Base-by-base conservation (phyloP, 2,113 vertebrate genomes). In the Cygnus atratus region DNA sequence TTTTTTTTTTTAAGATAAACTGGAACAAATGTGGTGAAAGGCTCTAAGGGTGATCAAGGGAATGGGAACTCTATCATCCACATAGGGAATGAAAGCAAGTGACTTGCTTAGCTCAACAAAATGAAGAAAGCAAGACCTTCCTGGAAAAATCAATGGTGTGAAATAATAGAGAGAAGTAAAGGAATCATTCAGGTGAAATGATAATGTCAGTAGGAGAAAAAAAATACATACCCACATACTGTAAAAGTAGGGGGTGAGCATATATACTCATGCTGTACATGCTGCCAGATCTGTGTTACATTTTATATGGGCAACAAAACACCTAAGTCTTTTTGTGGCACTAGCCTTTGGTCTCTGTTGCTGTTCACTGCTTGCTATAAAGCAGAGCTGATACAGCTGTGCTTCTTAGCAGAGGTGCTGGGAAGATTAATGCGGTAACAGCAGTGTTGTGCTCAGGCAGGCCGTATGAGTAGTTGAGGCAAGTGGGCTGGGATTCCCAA, bases 21-120 rank as follows among this genome's bases (percentile, higher is more conserved):
- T 55, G 65, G 65, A 96, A 87, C 81, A 94, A 65, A 89, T 92
- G 93, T 78, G 28, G 59, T 86, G 70, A 81, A 94, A 87, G 77
- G 52, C 87, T 84, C 28, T 74, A 74, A 84, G 68, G 41, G 31
- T 81, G 80, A 76, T 91, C 59, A 83, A 80, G 77, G 77, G 73
- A 63, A 54, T 55, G 31, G 41, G 73, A 90, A 62, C 10, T 55
- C 80, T 52, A 7, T 92, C 44, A 58, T 91, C 70, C 70, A 89
- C 1, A 3, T 33, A 57, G 61, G 74, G 35, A 73, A 31, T 46
- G 14, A 54, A 35, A 46, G 61, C 33, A 35, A 52, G 61, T 41
- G 55, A 31, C 37, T 84, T 81, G 18, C 84, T 90, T 75, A 19
- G 50, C 57, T 79, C 68, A 83, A 33, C 13, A 18, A 48, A 39